Evolutionary conservation across 2,113 vertebrate genomes (phyloP).

Genomic region (Gobius niger): DNA sequence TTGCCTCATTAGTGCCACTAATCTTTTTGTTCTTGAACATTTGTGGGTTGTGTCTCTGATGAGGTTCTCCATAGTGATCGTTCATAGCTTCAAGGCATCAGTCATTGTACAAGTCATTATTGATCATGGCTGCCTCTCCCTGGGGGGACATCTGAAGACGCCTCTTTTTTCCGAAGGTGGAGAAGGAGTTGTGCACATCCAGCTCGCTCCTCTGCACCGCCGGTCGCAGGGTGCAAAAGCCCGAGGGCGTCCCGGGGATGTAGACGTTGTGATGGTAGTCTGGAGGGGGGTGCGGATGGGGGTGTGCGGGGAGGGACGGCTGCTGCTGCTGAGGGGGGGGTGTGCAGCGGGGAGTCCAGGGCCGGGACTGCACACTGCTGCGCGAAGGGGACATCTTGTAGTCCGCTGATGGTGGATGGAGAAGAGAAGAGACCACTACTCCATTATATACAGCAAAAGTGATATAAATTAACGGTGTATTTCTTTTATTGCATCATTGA

Average conservation of each 20-base stretch:
- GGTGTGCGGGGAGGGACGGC: constrained; percentile 65
- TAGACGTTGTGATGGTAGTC: constrained; percentile 93
- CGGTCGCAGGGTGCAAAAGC: constrained; percentile 81
- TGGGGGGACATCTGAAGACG: constrained; percentile 83
- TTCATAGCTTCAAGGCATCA: constrained; percentile 43
- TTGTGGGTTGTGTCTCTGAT: constrained; percentile 7
- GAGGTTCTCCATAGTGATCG: constrained; percentile 29
- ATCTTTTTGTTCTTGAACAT: constrained; percentile 21
- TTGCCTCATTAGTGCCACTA: constrained; percentile 27
- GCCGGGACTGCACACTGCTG: constrained; percentile 67
- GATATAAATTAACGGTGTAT: neutral
- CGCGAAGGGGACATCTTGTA: constrained; percentile 81
- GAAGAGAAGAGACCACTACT: neutral
- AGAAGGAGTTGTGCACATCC: constrained; percentile 88
- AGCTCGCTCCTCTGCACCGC: constrained; percentile 72
- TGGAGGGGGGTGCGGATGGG: constrained; percentile 75
- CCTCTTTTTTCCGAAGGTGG: constrained; percentile 89
- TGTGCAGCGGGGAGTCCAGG: constrained; percentile 85
- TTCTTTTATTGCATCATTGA: no score
- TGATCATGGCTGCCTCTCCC: constrained; percentile 83
- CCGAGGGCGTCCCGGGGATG: constrained; percentile 86
- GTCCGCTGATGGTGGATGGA: constrained; percentile 62
- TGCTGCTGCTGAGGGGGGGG: constrained; percentile 75
- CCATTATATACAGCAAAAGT: constrained; percentile 28
- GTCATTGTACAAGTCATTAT: constrained; percentile 85